Evolutionary conservation across 1,140 invertebrate species (phyloP), one percentile per base, ranked within the genome.

Genomic region (Catajapyx aquilonaris): DNA sequence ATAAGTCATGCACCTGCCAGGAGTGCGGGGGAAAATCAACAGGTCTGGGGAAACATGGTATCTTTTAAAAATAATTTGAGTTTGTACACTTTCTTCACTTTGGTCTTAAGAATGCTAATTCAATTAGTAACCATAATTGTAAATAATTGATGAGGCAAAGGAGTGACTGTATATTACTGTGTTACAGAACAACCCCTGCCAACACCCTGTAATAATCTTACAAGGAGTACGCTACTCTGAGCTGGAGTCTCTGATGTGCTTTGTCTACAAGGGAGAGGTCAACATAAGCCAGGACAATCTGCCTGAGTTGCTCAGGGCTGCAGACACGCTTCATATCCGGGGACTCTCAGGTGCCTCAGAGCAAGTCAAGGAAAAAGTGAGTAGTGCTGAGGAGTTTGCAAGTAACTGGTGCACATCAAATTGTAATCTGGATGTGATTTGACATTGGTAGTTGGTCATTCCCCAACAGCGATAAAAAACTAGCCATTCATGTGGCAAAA

Each of bases 191-290:
- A 71, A 71, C 57, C 65, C 67, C 40, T 68, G 66, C 52, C 66
- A 66, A 37, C 68, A 72, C 65, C 69, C 69, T 43, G 70, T 72
- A 42, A 69, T 73, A 55, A 68, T 73, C 44, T 55, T 73, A 28
- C 69, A 72, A 53, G 69, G 71, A 54, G 67, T 71, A 36, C 67
- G 67, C 46, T 67, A 65, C 31, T 59, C 53, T 13, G 67, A 69
- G 42, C 49, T 73, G 22, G 60, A 64, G 46, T 64, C 65, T 37
- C 45, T 73, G 18, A 52, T 73, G 34, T 63, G 62, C 44, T 73
- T 71, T 53, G 69, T 73, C 53, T 73, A 73, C 41, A 71, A 69
- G 45, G 71, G 71, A 11, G 71, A 72, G 50, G 69, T 73, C 3
- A 71, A 70, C 54, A 71, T 73, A 16, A 66, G 67, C 32, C 67